A percentile compares a stretch with the other conserved stretches of the same genome.
phyloP scores from a whole-genome alignment of 2,113 vertebrate genomes.

The Lagopus leucura region DNA sequence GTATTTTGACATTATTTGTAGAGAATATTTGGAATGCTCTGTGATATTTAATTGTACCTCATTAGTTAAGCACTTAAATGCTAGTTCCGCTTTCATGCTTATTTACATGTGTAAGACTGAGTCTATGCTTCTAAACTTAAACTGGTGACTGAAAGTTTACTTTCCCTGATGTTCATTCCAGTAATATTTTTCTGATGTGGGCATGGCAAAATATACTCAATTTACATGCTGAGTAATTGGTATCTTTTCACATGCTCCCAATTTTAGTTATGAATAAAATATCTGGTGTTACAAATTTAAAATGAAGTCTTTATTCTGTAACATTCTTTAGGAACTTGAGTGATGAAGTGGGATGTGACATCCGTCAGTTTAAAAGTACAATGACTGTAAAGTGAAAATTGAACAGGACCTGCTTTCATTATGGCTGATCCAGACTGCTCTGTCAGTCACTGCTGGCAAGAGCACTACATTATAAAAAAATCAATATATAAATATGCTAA shows the following conservation, averaged over 20 bases:
- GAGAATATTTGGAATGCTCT: background rate
- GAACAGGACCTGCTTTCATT: background rate
- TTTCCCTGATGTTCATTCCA: background rate
- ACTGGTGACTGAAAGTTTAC: background rate
- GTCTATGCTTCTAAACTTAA: background rate
- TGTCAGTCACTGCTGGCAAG: background rate
- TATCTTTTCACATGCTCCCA: background rate
- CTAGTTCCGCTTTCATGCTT: background rate
- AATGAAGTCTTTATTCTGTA: background rate
- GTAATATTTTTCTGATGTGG: conserved; percentile 8
- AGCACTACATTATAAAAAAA: background rate
- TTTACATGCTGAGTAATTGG: background rate
- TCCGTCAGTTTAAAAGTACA: background rate
- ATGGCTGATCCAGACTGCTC: background rate
- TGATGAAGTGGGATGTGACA: background rate
- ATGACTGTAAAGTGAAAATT: background rate
- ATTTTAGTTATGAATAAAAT: background rate
- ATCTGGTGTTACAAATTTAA: background rate
- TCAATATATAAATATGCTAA: background rate
- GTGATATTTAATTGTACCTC: background rate
- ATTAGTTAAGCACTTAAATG: background rate
- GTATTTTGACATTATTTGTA: background rate
- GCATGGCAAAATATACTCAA: background rate
- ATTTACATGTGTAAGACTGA: background rate
- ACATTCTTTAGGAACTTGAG: background rate